These are phyloP conservation scores for Mamestra configurata DNA, from an alignment of 1,140 invertebrate species.

Conservation along the genomic window DNA sequence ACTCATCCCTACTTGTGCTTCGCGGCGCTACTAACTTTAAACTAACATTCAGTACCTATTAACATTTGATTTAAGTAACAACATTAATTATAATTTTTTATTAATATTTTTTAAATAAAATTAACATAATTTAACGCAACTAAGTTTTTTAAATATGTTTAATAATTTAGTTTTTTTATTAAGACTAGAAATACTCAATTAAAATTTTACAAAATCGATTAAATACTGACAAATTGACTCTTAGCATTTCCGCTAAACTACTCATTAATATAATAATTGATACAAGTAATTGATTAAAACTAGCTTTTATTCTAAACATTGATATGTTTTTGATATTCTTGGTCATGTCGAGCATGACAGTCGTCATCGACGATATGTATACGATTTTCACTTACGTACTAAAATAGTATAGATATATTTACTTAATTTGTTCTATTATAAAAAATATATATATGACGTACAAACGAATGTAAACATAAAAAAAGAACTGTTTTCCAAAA, in stretches of 20 bases:
- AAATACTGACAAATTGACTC: constrained; percentile 19
- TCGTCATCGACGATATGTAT: constrained; percentile 81
- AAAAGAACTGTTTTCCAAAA: too few species aligned
- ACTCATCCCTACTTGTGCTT: constrained; percentile 20
- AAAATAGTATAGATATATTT: constrained; percentile 32
- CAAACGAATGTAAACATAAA: too few species aligned
- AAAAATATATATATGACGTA: too few species aligned
- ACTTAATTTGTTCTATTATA: too few species aligned
- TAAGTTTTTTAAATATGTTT: too few species aligned
- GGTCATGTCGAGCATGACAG: constrained; percentile 81
- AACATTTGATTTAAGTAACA: too few species aligned
- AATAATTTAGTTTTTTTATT: not conserved
- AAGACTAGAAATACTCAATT: not conserved
- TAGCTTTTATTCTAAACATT: constrained; percentile 67
- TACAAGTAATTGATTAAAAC: constrained; percentile 46
- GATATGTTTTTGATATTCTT: constrained; percentile 88
- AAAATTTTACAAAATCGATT: not conserved
- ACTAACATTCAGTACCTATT: not conserved
- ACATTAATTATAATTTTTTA: too few species aligned
- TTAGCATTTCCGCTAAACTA: not conserved
- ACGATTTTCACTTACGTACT: constrained; percentile 64
- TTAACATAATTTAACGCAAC: too few species aligned
- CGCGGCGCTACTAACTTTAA: not conserved
- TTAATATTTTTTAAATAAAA: too few species aligned
- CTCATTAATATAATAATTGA: constrained; percentile 44